phyloP scores from a whole-genome alignment of 2,888 invertebrate genomes.

The Philaethria dido region DNA sequence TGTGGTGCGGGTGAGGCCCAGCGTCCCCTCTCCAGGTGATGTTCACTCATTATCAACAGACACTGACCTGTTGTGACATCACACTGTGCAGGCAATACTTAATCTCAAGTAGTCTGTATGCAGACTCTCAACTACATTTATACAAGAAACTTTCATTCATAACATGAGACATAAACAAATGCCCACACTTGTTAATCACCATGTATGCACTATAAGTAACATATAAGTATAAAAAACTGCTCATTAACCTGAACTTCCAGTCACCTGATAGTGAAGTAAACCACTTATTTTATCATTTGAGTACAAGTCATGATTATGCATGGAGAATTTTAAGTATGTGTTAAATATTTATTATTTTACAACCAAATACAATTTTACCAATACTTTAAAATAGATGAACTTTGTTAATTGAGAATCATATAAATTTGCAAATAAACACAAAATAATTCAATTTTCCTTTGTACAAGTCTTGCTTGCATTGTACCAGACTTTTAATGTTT shows the following conservation, averaged over 20 bases:
- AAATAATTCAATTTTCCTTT: not conserved
- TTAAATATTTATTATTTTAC: slow-evolving; percentile 16
- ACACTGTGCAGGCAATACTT: not conserved
- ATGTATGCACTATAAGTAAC: not conserved
- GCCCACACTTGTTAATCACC: not conserved
- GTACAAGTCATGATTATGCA: slow-evolving; percentile 16
- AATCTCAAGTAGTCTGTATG: not conserved
- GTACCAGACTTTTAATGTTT: not conserved
- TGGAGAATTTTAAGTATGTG: slow-evolving; percentile 8
- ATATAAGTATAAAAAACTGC: not conserved
- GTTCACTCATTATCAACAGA: slow-evolving; percentile 31
- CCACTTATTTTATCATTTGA: slow-evolving; percentile 13
- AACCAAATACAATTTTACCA: not conserved
- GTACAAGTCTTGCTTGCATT: not conserved
- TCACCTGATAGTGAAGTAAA: not conserved
- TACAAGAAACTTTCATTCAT: slow-evolving; percentile 16
- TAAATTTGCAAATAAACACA: not conserved
- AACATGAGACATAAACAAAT: slow-evolving; percentile 8
- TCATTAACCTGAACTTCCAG: slow-evolving; percentile 15
- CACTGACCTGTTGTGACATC: not conserved
- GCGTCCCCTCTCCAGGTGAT: slow-evolving; percentile 46
- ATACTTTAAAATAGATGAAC: not conserved
- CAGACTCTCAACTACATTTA: too few relatives aligned
- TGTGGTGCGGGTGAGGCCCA: slow-evolving; percentile 41
- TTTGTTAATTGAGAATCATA: not conserved